Base-by-base conservation (phyloP, 2,888 invertebrate species). In the Biston betularia region DNA sequence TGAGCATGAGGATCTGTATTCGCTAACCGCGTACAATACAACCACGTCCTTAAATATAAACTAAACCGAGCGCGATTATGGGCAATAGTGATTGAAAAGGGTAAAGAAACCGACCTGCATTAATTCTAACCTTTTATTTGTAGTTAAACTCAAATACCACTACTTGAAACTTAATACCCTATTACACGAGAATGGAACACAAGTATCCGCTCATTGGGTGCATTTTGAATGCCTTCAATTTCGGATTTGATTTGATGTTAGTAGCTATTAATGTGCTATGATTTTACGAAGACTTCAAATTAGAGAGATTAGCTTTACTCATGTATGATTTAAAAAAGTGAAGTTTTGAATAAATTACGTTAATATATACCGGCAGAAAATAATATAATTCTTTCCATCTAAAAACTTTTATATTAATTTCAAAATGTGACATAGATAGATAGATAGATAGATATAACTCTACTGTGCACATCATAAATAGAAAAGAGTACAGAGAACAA, bases 61-160 rank as follows among this genome's bases (percentile, higher is more conserved):
- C 85, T 83, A 87, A 89, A 88, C 89, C 88, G 83, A 79, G 75
- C 85, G 75, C 90, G 92, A 92, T 92, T 92, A 91, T 87, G 87
- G 88, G 91, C 91, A 91, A 91, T 90, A 92, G 90, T 89, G 90
- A 89, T 90, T 90, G 90, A 90, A 88, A 88, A 89, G 92, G 91
- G 91, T 88, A 91, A 86, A 86, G 81, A 77, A 82, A 83, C 86
- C 86, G 86, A 84, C 85, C 83, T 76, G 83, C 81, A 83, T 83
- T 84, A 80, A 83, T 83, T 83, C 83, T 79, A 78, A 77, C 79
- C 79, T 82, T 84, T 83, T 85, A 82, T 86, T 83, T 83, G 79
- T 82, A 80, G 79, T 81, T 82, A 79, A 81, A 75, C 78, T 78
- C 76, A 78, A 83, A 84, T 83, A 81, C 78, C 77, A 76, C 74